These are phyloP conservation scores for Phocoena phocoena DNA, from an alignment of 2,113 vertebrate genomes.

Conservation along the genomic window DNA sequence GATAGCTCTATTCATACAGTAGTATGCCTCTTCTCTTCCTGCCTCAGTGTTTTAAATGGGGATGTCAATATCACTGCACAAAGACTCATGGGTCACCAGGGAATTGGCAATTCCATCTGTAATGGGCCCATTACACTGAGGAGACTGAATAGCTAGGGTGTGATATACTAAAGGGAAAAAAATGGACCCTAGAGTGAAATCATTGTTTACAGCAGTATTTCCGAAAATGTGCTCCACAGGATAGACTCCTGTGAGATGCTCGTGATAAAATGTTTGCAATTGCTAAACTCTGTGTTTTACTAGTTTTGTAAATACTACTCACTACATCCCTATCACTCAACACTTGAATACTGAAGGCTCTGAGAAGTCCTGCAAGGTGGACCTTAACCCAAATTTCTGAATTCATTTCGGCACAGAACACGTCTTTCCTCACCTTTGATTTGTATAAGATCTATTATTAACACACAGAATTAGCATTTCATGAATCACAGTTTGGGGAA, in stretches of 20 bases:
- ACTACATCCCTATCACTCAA: fast-evolving
- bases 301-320: background rate
- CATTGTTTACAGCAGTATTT: background rate
- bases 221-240: background rate
- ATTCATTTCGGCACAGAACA: background rate
- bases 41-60: constrained; percentile 8
- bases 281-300: background rate
- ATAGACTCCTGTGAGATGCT: background rate
- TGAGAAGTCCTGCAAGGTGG: background rate
- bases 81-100: background rate
- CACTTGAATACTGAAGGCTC: background rate
- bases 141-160: background rate
- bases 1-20: background rate
- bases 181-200: background rate
- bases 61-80: background rate
- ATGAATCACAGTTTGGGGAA: background rate
- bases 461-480: background rate
- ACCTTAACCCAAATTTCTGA: background rate
- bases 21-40: background rate
- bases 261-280: background rate
- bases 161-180: background rate
- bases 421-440: background rate
- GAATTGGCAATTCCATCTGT: constrained; percentile 10
- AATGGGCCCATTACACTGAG: background rate
- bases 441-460: background rate